These are phyloP conservation scores for Euleptes europaea DNA, from an alignment of 2,113 vertebrate genomes.

Conservation along the genomic window DNA sequence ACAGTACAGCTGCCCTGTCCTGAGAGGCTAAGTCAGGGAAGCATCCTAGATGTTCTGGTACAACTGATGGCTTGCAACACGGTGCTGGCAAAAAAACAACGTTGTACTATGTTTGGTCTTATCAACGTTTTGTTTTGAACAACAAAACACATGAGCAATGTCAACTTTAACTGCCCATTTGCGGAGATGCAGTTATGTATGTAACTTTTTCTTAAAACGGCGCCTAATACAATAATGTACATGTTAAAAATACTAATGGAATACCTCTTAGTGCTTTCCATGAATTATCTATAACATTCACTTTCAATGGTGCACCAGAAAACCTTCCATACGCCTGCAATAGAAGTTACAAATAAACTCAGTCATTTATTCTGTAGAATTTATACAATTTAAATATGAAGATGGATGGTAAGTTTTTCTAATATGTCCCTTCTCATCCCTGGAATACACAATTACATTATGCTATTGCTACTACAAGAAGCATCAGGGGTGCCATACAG, in stretches of 20 bases:
- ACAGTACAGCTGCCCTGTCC: background rate
- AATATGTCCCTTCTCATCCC: no score
- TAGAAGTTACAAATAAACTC: conserved; percentile 38
- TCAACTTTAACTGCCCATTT: rapidly evolving
- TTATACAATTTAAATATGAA: background rate
- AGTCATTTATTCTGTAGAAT: background rate
- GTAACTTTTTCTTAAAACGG: background rate
- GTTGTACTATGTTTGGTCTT: background rate
- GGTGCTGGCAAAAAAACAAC: background rate
- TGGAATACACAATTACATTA: background rate
- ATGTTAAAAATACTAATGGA: background rate
- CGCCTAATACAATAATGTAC: background rate
- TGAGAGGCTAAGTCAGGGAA: background rate
- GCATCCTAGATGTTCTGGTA: background rate
- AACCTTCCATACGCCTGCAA: conserved; percentile 93
- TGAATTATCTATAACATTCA: conserved; percentile 85
- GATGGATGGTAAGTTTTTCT: background rate
- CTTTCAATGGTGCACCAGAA: conserved; percentile 85
- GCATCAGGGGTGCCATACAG: background rate
- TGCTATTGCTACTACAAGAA: background rate
- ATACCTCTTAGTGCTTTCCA: conserved; percentile 92
- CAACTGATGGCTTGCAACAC: background rate
- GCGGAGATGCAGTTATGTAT: background rate
- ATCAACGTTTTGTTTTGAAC: background rate
- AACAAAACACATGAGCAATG: background rate